Conservation (phyloP, 1,140 invertebrate genomes). For the Pseudomyrmex cubaensis region DNA sequence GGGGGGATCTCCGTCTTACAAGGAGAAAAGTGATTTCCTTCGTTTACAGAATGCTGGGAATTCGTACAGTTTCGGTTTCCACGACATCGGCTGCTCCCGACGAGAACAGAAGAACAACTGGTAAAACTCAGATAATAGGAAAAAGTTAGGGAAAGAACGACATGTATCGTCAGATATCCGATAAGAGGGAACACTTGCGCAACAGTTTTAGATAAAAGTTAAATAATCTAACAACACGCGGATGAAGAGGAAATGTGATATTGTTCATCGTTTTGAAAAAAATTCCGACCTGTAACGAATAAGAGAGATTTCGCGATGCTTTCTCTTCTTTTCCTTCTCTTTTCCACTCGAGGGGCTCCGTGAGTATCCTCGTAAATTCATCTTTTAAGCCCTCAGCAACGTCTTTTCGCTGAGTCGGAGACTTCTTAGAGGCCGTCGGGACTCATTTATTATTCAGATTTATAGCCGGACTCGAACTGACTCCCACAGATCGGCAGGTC, state of each 20-base stretch:
- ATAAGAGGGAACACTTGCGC: constrained; percentile 15
- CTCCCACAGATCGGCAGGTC: constrained; percentile 85
- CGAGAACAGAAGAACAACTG: constrained; percentile 25
- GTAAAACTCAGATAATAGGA: constrained; percentile 48
- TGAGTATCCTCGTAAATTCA: constrained; percentile 78
- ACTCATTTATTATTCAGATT: constrained; percentile 86
- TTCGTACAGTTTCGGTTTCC: constrained; percentile 33
- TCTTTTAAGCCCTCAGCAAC: constrained; percentile 78
- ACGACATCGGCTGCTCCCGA: constrained; percentile 43
- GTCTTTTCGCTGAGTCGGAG: constrained; percentile 81
- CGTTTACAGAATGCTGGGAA: constrained; percentile 59
- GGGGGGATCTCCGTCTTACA: constrained; percentile 24
- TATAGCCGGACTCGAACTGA: constrained; percentile 84
- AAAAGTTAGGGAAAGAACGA: constrained; percentile 8
- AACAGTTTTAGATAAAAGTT: background rate
- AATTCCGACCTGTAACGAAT: background rate
- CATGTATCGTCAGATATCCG: constrained; percentile 10
- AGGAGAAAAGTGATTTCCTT: constrained; percentile 58
- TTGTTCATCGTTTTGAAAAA: constrained; percentile 1
- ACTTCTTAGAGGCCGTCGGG: constrained; percentile 85
- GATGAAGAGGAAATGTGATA: background rate
- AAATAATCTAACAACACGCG: background rate
- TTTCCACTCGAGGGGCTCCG: constrained; percentile 29
- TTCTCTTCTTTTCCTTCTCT: constrained; percentile 35
- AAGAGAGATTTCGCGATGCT: background rate